Conservation (phyloP, 2,888 invertebrate genomes). For the Dynastes tityus region DNA sequence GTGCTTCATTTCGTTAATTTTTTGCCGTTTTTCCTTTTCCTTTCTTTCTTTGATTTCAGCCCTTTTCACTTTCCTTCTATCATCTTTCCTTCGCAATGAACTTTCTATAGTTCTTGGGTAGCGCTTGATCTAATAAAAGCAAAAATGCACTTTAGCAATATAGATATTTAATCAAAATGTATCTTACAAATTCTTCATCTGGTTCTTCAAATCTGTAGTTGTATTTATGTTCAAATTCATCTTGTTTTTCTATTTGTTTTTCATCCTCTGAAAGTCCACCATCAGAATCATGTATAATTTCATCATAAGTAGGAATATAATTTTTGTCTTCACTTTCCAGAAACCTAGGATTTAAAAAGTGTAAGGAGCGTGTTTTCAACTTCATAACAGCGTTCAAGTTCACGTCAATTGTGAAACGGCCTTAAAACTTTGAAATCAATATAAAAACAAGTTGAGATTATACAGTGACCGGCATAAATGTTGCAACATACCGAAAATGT, state of each 20-base stretch:
- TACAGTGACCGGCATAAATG: too few relatives aligned
- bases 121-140: conserved; percentile 80
- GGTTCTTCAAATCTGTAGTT: conserved; percentile 98
- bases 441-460: too few relatives aligned
- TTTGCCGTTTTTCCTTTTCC: conserved; percentile 83
- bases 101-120: conserved; percentile 90
- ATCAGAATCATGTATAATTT: conserved; percentile 76
- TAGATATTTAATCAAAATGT: not conserved
- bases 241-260: conserved; percentile 84
- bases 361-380: not conserved
- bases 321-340: conserved; percentile 71
- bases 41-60: conserved; percentile 83
- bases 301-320: conserved; percentile 77
- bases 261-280: conserved; percentile 85
- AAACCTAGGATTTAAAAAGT: conserved; percentile 66
- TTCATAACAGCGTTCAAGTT: too few relatives aligned
- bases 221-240: conserved; percentile 94
- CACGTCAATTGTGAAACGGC: too few relatives aligned
- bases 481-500: too few relatives aligned
- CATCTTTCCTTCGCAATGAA: conserved; percentile 87
- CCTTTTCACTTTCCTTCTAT: conserved; percentile 84
- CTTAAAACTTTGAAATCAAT: too few relatives aligned
- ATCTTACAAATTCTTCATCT: conserved; percentile 87
- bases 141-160: too few relatives aligned
- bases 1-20: conserved; percentile 90